Evolutionary conservation across 1,140 invertebrate species (phyloP).

Genomic region (Drosophila hydei): DNA sequence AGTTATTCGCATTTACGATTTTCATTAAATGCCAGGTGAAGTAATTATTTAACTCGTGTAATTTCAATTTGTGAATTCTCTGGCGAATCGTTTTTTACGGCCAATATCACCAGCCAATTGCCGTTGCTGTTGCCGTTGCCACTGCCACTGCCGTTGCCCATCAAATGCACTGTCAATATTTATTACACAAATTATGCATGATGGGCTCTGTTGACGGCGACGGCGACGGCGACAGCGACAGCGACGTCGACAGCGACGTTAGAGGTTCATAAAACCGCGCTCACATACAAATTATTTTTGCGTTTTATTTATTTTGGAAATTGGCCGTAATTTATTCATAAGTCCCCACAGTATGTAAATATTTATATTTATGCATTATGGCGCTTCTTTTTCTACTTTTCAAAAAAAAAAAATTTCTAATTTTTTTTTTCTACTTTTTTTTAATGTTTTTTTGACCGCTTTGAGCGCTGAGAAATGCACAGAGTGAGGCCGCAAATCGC

Average conservation of each 20-base stretch:
- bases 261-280: conserved; percentile 3
- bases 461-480: conserved; percentile 24
- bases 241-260: background rate
- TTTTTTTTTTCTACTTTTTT: background rate
- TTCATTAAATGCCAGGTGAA: background rate
- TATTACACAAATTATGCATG: conserved; percentile 70
- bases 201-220: conserved; percentile 27
- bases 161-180: conserved; percentile 70
- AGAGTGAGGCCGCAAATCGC: conserved; percentile 34
- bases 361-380: conserved; percentile 80
- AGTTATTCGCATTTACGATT: background rate
- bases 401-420: background rate
- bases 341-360: conserved; percentile 71
- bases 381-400: conserved; percentile 28
- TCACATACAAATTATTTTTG: conserved; percentile 72
- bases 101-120: conserved; percentile 14
- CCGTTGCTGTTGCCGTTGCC: too few species aligned
- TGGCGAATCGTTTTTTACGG: conserved; percentile 33
- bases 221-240: background rate
- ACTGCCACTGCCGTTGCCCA: conserved; percentile 28
- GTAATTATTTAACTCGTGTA: conserved; percentile 16
- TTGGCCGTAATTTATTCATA: conserved; percentile 79
- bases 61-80: conserved; percentile 23
- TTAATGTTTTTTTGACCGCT: conserved; percentile 16
- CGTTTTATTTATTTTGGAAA: conserved; percentile 81